These are phyloP conservation scores for Eilema caniola DNA, from an alignment of 2,888 invertebrate genomes.

Conservation along the genomic window DNA sequence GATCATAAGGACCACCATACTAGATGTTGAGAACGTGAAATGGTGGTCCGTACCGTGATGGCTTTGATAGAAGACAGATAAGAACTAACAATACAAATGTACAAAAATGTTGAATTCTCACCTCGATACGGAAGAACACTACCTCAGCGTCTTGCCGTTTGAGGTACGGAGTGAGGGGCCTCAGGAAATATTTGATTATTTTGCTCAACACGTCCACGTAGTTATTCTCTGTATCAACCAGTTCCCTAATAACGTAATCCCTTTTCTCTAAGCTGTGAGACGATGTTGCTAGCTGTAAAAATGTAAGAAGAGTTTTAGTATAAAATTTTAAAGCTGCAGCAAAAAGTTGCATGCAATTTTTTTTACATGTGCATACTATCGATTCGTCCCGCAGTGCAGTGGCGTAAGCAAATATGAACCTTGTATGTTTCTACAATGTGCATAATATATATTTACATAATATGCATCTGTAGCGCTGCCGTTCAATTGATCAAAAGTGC, in stretches of 20 bases:
- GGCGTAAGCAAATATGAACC: conserved; percentile 18
- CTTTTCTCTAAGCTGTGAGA: conserved; percentile 93
- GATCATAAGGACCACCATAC: too few relatives aligned
- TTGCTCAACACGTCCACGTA: conserved; percentile 97
- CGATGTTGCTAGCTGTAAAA: conserved; percentile 80
- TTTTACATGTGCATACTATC: conserved; percentile 14
- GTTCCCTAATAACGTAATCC: conserved; percentile 96
- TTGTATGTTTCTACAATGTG: conserved; percentile 9
- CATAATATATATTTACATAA: conserved; percentile 14
- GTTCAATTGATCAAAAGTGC: neutral
- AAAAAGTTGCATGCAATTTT: conserved; percentile 18
- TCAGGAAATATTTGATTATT: conserved; percentile 92
- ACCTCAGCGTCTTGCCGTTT: conserved; percentile 91
- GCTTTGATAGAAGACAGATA: too few relatives aligned
- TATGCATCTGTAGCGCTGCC: conserved; percentile 16
- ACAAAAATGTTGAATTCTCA: conserved; percentile 68
- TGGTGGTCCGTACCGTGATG: too few relatives aligned
- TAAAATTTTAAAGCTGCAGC: neutral
- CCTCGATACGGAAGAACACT: conserved; percentile 97
- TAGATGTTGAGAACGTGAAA: too few relatives aligned
- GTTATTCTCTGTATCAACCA: conserved; percentile 98
- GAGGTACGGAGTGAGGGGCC: conserved; percentile 91
- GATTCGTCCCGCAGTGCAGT: conserved; percentile 18
- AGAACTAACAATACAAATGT: neutral
- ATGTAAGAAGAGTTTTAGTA: conserved; percentile 18